Evolutionary conservation across 2,113 vertebrate genomes (phyloP), one percentile per base, ranked within the genome.

Genomic region (Ictalurus furcatus): DNA sequence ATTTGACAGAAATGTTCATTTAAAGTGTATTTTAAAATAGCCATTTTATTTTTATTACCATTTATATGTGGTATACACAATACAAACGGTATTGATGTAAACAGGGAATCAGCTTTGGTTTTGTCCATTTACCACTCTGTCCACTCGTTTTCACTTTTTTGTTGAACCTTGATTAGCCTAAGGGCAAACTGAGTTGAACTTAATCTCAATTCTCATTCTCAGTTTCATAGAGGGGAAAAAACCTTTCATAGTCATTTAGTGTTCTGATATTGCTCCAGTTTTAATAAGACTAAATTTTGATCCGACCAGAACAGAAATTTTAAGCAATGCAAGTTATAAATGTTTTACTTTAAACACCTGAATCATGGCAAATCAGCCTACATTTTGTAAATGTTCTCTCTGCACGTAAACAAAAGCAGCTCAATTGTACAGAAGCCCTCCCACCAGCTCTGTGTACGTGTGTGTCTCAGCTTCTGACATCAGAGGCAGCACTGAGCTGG

Each of bases 401-500:
- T 21, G n/a, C 17, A 54, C 16, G 40, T 13, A 63, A 16, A 58
- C 6, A 44, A 58, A 58, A 52, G 4, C n/a, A 21, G 9, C n/a
- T 4, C 34, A 8, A 2, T 25, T 58, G 6, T 28, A 23, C 6
- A 73, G 21, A 86, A 30, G 59, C 25, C 59, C 11, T 58, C n/a
- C 25, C 14, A 25, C 37, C 84, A 81, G 40, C 37, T 25, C 1
- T 61, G 11, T 76, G 58, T 84, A 65, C 17, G 40, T 88, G 86
- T 59, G 85, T 40, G 87, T 85, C 80, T 73, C 63, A 56, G 85
- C 61, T 79, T 83, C 79, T 92, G 82, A 93, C 90, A 90, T 69
- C 40, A 89, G 88, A 19, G 88, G 84, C 89, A 84, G n/a, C 74
- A 89, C 86, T 89, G 93, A 80, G 92, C 93, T 94, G 95, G 95